These are phyloP conservation scores for Saguinus midas DNA, from an alignment of 2,113 vertebrate species.

Conservation along the genomic window DNA sequence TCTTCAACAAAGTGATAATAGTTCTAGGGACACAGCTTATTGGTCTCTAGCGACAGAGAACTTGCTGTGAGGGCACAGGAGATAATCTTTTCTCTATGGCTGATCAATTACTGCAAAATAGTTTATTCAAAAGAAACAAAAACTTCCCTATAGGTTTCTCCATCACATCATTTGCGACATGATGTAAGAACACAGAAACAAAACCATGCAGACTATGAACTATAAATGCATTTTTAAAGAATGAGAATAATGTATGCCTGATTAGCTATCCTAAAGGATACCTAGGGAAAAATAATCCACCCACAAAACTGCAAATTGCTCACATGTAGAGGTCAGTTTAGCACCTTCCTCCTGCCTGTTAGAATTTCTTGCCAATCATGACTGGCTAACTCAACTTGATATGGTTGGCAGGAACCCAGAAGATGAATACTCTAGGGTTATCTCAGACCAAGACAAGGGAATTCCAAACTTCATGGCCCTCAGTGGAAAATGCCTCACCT, in stretches of 20 bases:
- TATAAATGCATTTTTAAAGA: constrained; percentile 6
- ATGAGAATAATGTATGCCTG: not conserved
- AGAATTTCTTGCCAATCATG: constrained; percentile 44
- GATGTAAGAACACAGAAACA: constrained; percentile 78
- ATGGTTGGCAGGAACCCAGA: constrained; percentile 60
- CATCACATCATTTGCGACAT: constrained; percentile 63
- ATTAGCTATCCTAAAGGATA: not conserved
- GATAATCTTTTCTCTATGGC: constrained; percentile 57
- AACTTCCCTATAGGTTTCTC: constrained; percentile 72
- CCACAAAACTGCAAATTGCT: constrained; percentile 52
- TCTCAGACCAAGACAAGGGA: constrained; percentile 70
- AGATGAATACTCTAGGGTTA: constrained; percentile 64
- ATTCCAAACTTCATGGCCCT: constrained; percentile 79
- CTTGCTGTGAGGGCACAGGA: constrained; percentile 26
- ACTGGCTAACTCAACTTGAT: constrained; percentile 60
- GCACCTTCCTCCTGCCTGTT: constrained; percentile 40
- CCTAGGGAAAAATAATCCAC: constrained; percentile 22
- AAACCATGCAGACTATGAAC: not conserved
- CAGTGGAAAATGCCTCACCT: constrained; percentile 72
- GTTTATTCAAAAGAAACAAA: constrained; percentile 74
- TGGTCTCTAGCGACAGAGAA: constrained; percentile 68
- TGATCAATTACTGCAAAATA: constrained; percentile 75
- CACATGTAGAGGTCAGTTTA: constrained; percentile 33
- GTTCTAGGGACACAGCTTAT: constrained; percentile 71
- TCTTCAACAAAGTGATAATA: constrained; percentile 72